phyloP scores from a whole-genome alignment of 2,797 vertebrate species.

The Tokudaia muenninki region DNA sequence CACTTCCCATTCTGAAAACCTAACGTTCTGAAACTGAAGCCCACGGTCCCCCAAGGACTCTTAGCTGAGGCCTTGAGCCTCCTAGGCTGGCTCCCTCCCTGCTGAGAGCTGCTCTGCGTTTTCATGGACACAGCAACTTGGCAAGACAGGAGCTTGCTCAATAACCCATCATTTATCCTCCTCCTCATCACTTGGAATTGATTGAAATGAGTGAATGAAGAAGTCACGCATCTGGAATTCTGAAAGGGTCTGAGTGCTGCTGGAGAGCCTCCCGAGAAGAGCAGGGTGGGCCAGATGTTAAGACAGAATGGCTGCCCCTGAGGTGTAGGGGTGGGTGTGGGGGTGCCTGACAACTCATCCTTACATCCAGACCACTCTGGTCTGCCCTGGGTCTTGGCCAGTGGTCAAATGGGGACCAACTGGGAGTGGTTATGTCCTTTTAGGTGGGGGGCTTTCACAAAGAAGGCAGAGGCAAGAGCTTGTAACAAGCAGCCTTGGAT shows the following conservation, averaged over 20 bases:
- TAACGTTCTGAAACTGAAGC: not conserved
- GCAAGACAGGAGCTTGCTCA: not conserved
- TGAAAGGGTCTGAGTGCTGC: slow-evolving; percentile 2
- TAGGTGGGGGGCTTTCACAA: not conserved
- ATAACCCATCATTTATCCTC: slow-evolving; percentile 19
- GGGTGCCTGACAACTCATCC: not conserved
- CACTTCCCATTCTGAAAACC: slow-evolving; percentile 2
- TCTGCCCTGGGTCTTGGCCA: not conserved
- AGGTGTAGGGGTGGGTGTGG: not conserved
- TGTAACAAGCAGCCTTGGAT: not conserved
- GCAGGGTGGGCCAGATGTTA: not conserved
- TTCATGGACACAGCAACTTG: not conserved
- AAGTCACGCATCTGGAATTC: slow-evolving; percentile 43
- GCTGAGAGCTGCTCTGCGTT: not conserved
- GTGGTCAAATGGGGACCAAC: not conserved
- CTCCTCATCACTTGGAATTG: slow-evolving; percentile 52
- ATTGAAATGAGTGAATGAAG: slow-evolving; percentile 57
- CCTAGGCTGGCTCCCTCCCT: not conserved
- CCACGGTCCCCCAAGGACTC: not conserved
- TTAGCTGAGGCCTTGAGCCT: not conserved
- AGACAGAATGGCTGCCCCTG: not conserved
- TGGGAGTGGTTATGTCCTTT: not conserved
- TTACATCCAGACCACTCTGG: not conserved
- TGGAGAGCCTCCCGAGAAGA: slow-evolving; percentile 4
- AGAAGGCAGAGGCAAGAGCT: not conserved